These are phyloP conservation scores for Smutsia temminckii DNA, from an alignment of 2,797 vertebrate genomes.

Conservation along the genomic window DNA sequence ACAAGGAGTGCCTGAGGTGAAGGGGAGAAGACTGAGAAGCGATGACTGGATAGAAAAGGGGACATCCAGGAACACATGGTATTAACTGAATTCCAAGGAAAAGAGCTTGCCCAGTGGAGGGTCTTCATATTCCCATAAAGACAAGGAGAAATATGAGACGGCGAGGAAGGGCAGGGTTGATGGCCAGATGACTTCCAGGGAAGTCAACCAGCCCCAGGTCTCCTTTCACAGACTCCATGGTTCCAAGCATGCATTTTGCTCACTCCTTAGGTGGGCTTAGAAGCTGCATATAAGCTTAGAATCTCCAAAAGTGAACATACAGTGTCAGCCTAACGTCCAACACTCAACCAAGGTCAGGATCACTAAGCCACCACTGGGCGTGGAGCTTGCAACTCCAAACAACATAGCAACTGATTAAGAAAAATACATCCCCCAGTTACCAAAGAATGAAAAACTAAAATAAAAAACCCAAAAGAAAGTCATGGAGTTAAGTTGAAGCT, in stretches of 20 bases:
- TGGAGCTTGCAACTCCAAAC: not conserved
- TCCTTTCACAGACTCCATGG: not conserved
- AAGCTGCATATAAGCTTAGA: not conserved
- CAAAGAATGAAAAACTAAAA: slow-evolving; percentile 1
- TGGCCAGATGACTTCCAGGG: not conserved
- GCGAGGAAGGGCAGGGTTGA: too few species aligned
- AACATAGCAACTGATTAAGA: not conserved
- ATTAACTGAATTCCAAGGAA: not conserved
- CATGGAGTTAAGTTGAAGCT: not conserved
- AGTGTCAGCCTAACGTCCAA: not conserved
- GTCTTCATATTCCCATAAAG: not conserved
- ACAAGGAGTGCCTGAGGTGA: not conserved
- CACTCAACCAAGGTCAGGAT: not conserved
- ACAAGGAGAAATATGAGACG: not conserved
- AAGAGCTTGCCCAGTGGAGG: not conserved
- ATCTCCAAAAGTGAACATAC: not conserved
- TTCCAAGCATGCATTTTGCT: not conserved
- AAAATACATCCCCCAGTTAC: not conserved
- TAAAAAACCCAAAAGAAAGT: not conserved
- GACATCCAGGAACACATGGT: not conserved
- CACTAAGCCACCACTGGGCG: not conserved
- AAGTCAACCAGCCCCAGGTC: not conserved
- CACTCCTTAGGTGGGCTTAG: not conserved
- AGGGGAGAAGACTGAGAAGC: not conserved
- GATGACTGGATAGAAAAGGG: not conserved